Evolutionary conservation across 2,888 invertebrate species (phyloP).

Genomic region (Euplagia quadripunctaria): DNA sequence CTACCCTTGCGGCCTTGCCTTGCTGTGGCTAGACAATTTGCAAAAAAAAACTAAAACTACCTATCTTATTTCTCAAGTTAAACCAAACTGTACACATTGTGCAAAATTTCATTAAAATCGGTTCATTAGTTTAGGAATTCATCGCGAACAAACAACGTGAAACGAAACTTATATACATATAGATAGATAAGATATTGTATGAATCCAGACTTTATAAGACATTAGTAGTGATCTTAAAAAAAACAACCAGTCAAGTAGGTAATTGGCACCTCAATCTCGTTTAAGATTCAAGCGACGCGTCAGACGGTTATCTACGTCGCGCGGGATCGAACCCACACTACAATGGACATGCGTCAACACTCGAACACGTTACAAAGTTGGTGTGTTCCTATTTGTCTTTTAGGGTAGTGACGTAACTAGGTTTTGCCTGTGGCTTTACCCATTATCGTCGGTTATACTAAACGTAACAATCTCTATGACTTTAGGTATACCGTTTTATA

Average conservation of each 20-base stretch:
- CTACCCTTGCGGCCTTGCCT: too few relatives aligned
- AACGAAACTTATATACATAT: too few relatives aligned
- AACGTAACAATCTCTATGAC: background rate
- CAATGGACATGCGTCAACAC: constrained; percentile 72
- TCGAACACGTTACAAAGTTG: constrained; percentile 36
- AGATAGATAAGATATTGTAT: too few relatives aligned
- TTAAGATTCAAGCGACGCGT: constrained; percentile 69
- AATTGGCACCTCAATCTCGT: constrained; percentile 62
- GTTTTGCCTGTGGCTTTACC: background rate
- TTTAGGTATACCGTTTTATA: too few relatives aligned
- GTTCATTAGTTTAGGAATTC: too few relatives aligned
- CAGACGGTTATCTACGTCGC: constrained; percentile 64
- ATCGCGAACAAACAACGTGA: too few relatives aligned
- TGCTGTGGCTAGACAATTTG: too few relatives aligned
- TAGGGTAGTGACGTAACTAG: constrained; percentile 23
- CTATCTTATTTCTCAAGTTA: too few relatives aligned
- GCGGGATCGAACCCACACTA: constrained; percentile 43
- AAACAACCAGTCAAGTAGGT: constrained; percentile 29
- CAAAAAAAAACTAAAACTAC: too few relatives aligned
- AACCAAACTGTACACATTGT: too few relatives aligned
- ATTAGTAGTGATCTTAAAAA: background rate
- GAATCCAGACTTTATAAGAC: background rate
- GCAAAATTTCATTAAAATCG: too few relatives aligned
- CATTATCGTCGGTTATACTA: background rate
- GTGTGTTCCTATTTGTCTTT: constrained; percentile 51